Conservation (phyloP, 2,797 vertebrate genomes). For the Neosalanx taihuensis region DNA sequence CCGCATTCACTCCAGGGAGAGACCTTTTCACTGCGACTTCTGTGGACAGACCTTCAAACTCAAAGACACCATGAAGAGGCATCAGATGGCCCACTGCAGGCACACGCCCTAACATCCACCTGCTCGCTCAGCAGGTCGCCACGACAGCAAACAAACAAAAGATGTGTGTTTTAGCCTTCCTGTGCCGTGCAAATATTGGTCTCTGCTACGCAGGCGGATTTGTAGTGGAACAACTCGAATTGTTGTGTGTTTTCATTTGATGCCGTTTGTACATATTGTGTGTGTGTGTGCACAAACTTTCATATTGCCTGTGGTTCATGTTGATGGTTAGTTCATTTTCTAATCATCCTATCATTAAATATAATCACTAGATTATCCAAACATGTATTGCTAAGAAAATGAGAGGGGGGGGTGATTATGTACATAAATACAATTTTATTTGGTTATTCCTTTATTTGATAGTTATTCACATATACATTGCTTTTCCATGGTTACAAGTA, state of each 20-base stretch:
- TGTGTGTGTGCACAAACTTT: not conserved
- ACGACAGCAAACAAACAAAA: not conserved
- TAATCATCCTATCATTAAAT: not conserved
- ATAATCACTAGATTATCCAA: not conserved
- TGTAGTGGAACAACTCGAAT: too few relatives aligned
- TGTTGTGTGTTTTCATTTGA: too few relatives aligned
- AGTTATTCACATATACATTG: not conserved
- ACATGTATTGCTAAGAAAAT: not conserved
- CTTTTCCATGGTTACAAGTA: not conserved
- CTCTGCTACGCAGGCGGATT: constrained; percentile 5
- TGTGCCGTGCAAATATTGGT: not conserved
- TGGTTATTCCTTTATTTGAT: constrained; percentile 5
- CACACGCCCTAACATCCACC: constrained; percentile 3
- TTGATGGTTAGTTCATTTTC: not conserved
- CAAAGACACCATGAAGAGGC: constrained; percentile 60
- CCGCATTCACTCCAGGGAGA: constrained; percentile 60
- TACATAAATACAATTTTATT: not conserved
- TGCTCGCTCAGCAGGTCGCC: not conserved
- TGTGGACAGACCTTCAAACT: constrained; percentile 58
- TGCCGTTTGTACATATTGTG: not conserved
- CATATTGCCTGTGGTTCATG: not conserved
- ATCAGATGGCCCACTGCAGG: constrained; percentile 11
- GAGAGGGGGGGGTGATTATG: not conserved
- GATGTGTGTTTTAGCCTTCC: not conserved
- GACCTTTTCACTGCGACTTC: constrained; percentile 50